phyloP scores from a whole-genome alignment of 2,888 invertebrate species.

The Caenorhabditis imperialis region DNA sequence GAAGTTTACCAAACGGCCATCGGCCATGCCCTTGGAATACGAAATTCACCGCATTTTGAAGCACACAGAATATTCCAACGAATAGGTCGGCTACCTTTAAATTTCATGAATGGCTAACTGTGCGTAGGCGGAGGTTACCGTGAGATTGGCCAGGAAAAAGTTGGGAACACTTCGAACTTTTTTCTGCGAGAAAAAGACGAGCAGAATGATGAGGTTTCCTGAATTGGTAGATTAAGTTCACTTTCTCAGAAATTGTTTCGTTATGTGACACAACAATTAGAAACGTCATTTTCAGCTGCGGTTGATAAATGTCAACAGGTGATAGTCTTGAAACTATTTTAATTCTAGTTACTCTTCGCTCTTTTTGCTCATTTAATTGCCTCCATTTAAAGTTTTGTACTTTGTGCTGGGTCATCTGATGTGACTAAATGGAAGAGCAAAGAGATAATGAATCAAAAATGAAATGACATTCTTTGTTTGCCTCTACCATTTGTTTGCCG shows the following conservation, averaged over 20 bases:
- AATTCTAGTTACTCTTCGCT: no score
- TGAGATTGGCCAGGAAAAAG: slow-evolving; percentile 91
- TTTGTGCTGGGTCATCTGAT: no score
- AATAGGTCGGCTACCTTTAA: slow-evolving; percentile 87
- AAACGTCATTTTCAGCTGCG: background rate
- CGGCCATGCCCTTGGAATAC: slow-evolving; percentile 70
- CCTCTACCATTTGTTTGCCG: slow-evolving; percentile 9
- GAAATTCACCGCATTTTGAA: slow-evolving; percentile 85
- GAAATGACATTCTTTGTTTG: slow-evolving; percentile 16
- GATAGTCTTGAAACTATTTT: background rate
- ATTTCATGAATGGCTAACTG: background rate
- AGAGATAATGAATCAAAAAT: no score
- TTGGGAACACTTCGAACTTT: slow-evolving; percentile 90
- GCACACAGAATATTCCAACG: slow-evolving; percentile 91
- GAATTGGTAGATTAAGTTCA: slow-evolving; percentile 78
- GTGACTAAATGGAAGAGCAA: no score
- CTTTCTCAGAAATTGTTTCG: no score
- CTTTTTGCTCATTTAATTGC: no score
- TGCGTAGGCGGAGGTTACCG: slow-evolving; percentile 77
- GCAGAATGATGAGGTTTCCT: slow-evolving; percentile 90
- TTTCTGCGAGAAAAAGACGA: slow-evolving; percentile 88
- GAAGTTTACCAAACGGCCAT: slow-evolving; percentile 82
- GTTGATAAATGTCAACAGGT: slow-evolving; percentile 7
- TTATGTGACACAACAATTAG: no score
- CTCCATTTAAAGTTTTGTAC: no score